phyloP scores from a whole-genome alignment of 2,113 vertebrate genomes.

The Siniperca knerii region DNA sequence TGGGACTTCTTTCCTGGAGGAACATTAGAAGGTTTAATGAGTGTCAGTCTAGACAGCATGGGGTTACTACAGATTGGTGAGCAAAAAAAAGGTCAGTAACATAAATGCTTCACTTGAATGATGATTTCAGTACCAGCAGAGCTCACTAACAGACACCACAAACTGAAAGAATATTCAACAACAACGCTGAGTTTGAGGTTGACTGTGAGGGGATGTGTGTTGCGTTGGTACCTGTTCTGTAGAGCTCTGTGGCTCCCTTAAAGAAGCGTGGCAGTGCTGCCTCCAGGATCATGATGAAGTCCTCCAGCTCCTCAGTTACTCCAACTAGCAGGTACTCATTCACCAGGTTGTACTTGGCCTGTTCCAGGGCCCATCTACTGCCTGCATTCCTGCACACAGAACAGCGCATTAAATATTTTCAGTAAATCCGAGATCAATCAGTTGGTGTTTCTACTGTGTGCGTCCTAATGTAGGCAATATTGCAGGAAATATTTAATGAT shows the following conservation, averaged over 20 bases:
- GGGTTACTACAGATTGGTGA: not conserved
- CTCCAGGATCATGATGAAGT: conserved; percentile 98
- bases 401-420: too few relatives aligned
- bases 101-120: not conserved
- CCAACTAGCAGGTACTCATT: conserved; percentile 97
- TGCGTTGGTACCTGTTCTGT: conserved; percentile 90
- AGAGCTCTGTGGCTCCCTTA: conserved; percentile 95
- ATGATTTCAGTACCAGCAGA: not conserved
- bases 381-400: conserved; percentile 91
- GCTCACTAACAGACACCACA: not conserved
- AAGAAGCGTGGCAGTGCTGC: conserved; percentile 96
- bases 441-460: not conserved
- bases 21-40: not conserved
- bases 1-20: conserved; percentile 97
- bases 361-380: conserved; percentile 97
- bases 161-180: not conserved
- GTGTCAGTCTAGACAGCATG: not conserved
- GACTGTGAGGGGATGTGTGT: not conserved
- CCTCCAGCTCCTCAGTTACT: conserved; percentile 98
- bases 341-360: conserved; percentile 97
- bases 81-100: not conserved
- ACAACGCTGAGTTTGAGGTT: not conserved
- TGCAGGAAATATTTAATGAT: not conserved
- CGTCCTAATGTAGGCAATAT: too few relatives aligned
- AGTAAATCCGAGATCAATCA: not conserved